A percentile compares a stretch with the other conserved stretches of the same genome.
These are phyloP conservation scores for Catocala fraxini DNA, from an alignment of 2,888 invertebrate species.

Conservation along the genomic window DNA sequence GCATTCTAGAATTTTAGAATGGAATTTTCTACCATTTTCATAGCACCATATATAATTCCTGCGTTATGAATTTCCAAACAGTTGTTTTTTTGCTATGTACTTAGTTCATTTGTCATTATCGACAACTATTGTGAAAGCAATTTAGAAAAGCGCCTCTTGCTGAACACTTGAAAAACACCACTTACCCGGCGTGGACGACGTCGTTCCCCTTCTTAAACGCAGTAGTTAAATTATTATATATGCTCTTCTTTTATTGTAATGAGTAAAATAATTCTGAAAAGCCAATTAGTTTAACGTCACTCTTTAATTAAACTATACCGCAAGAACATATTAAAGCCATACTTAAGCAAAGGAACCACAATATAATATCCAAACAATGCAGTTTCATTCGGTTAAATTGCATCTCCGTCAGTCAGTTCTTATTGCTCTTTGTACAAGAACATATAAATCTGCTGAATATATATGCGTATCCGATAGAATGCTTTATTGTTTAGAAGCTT, in stretches of 20 bases:
- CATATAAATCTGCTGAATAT: constrained; percentile 47
- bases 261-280: neutral
- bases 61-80: no score
- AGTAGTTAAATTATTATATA: no score
- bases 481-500: constrained; percentile 78
- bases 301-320: constrained; percentile 16
- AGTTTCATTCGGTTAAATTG: constrained; percentile 20
- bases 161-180: no score
- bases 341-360: constrained; percentile 17
- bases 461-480: constrained; percentile 58
- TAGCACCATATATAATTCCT: no score
- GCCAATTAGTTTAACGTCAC: constrained; percentile 1
- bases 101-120: no score
- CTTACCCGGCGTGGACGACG: no score
- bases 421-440: constrained; percentile 47
- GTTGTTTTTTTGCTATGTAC: no score
- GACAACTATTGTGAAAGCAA: no score
- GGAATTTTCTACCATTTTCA: no score
- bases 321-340: constrained; percentile 12
- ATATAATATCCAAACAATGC: constrained; percentile 21
- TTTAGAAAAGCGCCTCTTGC: no score
- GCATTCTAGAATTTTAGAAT: no score
- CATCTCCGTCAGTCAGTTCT: constrained; percentile 30
- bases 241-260: neutral
- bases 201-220: no score